Percentiles rank a stretch among this genome's conserved stretches.
phyloP scores from a whole-genome alignment of 2,797 vertebrate species.

The Lepidocolaptes lacrymiger region DNA sequence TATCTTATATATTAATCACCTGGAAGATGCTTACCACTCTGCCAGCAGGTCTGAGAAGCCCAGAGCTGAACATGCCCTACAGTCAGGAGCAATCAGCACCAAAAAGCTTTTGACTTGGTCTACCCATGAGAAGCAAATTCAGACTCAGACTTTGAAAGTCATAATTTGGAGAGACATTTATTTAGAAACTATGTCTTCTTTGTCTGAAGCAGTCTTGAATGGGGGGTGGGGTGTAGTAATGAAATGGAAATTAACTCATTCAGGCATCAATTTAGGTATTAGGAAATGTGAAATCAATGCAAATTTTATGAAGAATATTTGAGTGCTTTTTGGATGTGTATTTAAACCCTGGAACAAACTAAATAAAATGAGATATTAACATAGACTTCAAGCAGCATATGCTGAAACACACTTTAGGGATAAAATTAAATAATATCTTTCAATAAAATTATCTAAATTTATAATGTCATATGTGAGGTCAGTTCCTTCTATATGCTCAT shows the following conservation, averaged over 20 bases:
- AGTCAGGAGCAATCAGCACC: neutral
- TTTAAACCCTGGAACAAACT: neutral
- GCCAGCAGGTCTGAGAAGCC: neutral
- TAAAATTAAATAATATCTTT: neutral
- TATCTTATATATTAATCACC: neutral
- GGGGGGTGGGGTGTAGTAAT: neutral
- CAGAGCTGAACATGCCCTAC: fast-evolving
- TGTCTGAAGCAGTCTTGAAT: neutral
- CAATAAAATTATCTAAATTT: neutral
- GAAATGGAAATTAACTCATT: neutral
- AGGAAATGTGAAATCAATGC: neutral
- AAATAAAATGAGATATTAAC: neutral
- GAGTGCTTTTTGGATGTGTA: neutral
- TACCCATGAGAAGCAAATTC: neutral
- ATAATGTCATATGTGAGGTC: neutral
- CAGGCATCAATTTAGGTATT: neutral
- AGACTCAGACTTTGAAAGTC: neutral
- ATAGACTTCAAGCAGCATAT: neutral
- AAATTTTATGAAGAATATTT: neutral
- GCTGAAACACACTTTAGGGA: neutral
- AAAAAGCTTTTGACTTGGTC: neutral
- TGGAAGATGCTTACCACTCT: neutral
- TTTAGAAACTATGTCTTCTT: neutral
- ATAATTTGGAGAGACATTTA: neutral
- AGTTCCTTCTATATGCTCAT: neutral